Evolutionary conservation across 2,113 vertebrate species (phyloP).

Genomic region (Anoplopoma fimbria): DNA sequence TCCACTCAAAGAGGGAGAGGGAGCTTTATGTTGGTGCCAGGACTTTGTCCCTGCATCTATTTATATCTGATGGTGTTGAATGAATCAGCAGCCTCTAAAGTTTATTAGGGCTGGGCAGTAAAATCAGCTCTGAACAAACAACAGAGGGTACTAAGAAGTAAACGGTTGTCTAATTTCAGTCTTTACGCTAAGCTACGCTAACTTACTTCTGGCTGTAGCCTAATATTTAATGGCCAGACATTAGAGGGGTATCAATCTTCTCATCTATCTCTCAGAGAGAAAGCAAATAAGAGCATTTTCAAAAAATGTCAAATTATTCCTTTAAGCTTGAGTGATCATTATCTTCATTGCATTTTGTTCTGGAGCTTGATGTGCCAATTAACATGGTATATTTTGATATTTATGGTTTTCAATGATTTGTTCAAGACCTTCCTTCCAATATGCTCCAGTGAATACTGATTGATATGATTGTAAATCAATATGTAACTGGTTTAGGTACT

Average conservation of each 20-base stretch:
- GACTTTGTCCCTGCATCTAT: slow-evolving; percentile 58
- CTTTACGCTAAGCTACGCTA: no score
- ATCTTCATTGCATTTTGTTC: background rate
- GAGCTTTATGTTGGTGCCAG: slow-evolving; percentile 10
- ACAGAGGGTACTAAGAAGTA: background rate
- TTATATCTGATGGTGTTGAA: slow-evolving; percentile 34
- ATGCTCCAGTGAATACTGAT: background rate
- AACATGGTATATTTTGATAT: background rate
- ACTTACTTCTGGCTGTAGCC: no score
- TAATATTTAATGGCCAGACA: no score
- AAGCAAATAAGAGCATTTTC: no score
- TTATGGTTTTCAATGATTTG: background rate
- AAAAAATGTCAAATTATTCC: background rate
- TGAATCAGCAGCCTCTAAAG: slow-evolving; percentile 42
- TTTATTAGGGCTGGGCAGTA: slow-evolving; percentile 10
- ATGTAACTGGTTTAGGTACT: slow-evolving; percentile 78
- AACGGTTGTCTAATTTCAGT: no score
- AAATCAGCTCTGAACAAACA: slow-evolving; percentile 15
- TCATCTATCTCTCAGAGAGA: background rate
- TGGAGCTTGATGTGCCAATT: background rate
- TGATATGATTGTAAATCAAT: background rate
- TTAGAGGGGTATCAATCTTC: no score
- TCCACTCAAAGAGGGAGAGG: background rate
- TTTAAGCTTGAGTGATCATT: background rate
- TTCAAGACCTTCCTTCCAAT: background rate